Evolutionary conservation across 2,888 invertebrate species (phyloP).

Genomic region (Spilosoma lubricipeda): DNA sequence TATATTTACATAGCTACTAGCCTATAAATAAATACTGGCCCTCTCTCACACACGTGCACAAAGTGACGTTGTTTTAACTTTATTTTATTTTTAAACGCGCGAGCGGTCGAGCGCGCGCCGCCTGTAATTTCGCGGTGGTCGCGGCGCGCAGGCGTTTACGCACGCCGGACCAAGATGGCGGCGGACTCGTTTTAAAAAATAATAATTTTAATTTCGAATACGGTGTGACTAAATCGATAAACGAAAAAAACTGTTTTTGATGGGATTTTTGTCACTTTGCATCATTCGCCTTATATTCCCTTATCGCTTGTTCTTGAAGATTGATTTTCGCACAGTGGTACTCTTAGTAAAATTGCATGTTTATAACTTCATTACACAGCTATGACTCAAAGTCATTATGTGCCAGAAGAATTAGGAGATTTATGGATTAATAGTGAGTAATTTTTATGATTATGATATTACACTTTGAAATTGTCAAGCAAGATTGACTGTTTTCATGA

Average conservation of each 20-base stretch:
- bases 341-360: constrained; percentile 64
- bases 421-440: constrained; percentile 76
- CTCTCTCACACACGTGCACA: constrained; percentile 83
- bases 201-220: constrained; percentile 64
- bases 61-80: constrained; percentile 85
- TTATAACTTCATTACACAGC: constrained; percentile 71
- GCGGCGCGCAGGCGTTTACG: constrained; percentile 84
- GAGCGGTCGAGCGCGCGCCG: constrained; percentile 76
- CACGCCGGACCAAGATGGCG: constrained; percentile 82
- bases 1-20: constrained; percentile 85
- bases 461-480: constrained; percentile 35
- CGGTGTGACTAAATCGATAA: constrained; percentile 63
- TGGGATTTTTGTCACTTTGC: constrained; percentile 60
- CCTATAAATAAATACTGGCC: constrained; percentile 85
- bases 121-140: constrained; percentile 85
- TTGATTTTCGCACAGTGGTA: constrained; percentile 69
- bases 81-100: constrained; percentile 86
- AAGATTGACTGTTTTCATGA: constrained; percentile 40
- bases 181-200: constrained; percentile 67
- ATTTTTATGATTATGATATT: constrained; percentile 60
- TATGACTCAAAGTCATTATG: constrained; percentile 72
- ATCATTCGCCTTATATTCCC: constrained; percentile 50
- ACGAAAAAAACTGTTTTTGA: constrained; percentile 59
- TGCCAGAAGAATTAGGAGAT: constrained; percentile 72
- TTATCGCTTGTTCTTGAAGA: constrained; percentile 68